These are phyloP conservation scores for Oncorhynchus masou DNA, from an alignment of 2,113 vertebrate species.

Conservation along the genomic window DNA sequence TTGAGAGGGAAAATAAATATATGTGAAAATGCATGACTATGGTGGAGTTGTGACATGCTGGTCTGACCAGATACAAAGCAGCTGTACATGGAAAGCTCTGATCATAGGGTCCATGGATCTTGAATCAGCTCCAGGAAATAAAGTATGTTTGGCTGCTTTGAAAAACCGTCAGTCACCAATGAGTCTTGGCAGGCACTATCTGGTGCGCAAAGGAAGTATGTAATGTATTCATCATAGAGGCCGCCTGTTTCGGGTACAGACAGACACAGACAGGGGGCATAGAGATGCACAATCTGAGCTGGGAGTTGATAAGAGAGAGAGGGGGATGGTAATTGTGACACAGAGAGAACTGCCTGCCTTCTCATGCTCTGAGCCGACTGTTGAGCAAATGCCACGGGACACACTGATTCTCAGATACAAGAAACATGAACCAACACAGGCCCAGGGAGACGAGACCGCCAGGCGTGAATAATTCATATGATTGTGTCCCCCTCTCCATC, in stretches of 20 bases:
- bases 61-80: neutral
- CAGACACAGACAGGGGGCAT: constrained; percentile 6
- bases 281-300: constrained; percentile 10
- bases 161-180: neutral
- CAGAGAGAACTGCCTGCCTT: constrained; percentile 23
- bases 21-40: constrained; percentile 14
- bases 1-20: neutral
- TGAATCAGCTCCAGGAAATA: constrained; percentile 8
- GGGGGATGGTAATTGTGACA: constrained; percentile 45
- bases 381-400: constrained; percentile 35
- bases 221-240: constrained; percentile 23
- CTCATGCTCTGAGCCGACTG: constrained; percentile 27
- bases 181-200: constrained; percentile 3
- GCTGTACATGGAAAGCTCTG: neutral
- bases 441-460: constrained; percentile 45
- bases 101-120: constrained; percentile 7
- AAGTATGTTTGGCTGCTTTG: neutral
- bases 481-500: constrained; percentile 30
- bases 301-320: constrained; percentile 33
- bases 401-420: constrained; percentile 40
- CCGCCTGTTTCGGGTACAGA: neutral
- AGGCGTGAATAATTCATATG: constrained; percentile 57
- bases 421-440: constrained; percentile 35
- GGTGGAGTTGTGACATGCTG: neutral
- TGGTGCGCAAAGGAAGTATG: constrained; percentile 20